These are phyloP conservation scores for Saccostrea cuccullata DNA, from an alignment of 1,140 invertebrate genomes.

Conservation along the genomic window DNA sequence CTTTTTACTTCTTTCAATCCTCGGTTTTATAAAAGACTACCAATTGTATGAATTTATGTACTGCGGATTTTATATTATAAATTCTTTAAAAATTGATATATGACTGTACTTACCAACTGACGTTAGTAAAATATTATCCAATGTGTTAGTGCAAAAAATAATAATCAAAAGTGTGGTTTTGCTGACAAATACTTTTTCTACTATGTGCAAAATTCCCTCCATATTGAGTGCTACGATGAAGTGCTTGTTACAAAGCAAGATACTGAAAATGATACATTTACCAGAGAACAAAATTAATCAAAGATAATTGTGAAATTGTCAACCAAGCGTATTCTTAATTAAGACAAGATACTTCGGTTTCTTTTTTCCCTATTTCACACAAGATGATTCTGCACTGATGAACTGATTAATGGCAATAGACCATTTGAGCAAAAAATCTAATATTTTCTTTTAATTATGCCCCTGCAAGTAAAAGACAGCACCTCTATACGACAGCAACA, in stretches of 20 bases:
- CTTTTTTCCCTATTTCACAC: neutral
- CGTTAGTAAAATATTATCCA: constrained; percentile 98
- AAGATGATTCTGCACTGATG: neutral
- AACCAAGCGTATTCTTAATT: neutral
- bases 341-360: neutral
- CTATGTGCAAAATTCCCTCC: neutral
- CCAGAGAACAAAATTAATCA: neutral
- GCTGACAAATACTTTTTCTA: neutral
- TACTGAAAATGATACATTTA: neutral
- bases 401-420: neutral
- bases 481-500: too few species aligned
- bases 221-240: neutral
- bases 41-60: too few species aligned
- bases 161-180: neutral
- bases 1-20: too few species aligned
- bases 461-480: too few species aligned
- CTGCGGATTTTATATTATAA: too few species aligned
- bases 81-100: too few species aligned
- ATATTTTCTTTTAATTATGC: too few species aligned
- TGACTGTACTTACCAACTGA: constrained; percentile 89
- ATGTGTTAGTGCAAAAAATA: constrained; percentile 94
- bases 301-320: neutral
- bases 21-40: too few species aligned
- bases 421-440: neutral
- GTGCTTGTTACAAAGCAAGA: neutral